Evolutionary conservation across 2,113 vertebrate species (phyloP).

Genomic region (Aphelocoma coerulescens): DNA sequence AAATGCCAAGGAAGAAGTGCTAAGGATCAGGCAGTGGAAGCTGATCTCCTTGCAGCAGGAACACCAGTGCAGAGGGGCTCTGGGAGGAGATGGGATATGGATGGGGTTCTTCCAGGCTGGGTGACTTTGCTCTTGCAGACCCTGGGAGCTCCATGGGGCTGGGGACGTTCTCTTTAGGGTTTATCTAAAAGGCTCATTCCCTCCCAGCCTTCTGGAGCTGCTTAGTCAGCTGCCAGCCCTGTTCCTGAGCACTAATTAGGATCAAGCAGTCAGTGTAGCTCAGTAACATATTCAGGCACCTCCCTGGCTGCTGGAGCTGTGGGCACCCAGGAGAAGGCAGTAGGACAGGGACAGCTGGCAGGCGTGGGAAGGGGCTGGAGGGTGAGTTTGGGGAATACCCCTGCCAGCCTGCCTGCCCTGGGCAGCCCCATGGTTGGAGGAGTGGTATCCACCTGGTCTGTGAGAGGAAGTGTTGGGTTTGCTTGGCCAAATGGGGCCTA

Average conservation of each 20-base stretch:
- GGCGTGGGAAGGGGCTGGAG: not conserved
- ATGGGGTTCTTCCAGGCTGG: fast-evolving
- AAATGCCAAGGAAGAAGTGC: not conserved
- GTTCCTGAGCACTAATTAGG: not conserved
- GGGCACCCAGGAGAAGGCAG: not conserved
- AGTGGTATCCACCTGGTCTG: not conserved
- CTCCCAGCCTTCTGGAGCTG: not conserved
- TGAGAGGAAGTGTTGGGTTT: not conserved
- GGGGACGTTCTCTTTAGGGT: not conserved
- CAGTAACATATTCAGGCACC: fast-evolving
- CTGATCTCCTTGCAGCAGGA: not conserved
- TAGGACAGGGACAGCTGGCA: not conserved
- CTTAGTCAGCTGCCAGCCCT: not conserved
- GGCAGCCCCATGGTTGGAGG: not conserved
- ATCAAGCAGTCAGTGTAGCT: not conserved
- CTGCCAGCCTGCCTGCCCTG: not conserved
- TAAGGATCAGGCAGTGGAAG: not conserved
- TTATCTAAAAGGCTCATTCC: not conserved
- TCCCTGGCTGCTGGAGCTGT: not conserved
- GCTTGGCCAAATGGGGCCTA: not conserved
- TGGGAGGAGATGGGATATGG: not conserved
- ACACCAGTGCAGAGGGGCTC: not conserved
- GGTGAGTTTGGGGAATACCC: not conserved
- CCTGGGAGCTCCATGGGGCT: not conserved
- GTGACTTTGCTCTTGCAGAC: not conserved